Evolutionary conservation across 2,888 invertebrate genomes (phyloP).

Genomic region (Atrina japonica): DNA sequence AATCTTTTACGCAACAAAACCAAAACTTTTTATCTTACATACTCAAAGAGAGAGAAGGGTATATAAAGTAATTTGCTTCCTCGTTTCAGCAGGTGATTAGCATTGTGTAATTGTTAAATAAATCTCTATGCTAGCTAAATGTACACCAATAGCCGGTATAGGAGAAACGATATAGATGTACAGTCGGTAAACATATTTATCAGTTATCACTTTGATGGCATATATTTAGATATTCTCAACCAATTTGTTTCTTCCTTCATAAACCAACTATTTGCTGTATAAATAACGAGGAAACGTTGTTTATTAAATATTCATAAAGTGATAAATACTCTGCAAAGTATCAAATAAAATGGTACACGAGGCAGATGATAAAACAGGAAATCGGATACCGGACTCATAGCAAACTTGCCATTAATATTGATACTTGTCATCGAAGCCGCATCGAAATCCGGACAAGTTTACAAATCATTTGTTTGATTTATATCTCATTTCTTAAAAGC

Average conservation of each 20-base stretch:
- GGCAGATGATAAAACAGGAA: conserved; percentile 30
- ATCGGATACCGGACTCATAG: conserved; percentile 9
- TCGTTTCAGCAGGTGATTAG: too few relatives aligned
- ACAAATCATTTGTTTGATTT: conserved; percentile 33
- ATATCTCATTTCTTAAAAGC: conserved; percentile 4
- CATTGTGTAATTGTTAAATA: too few relatives aligned
- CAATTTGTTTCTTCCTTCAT: conserved; percentile 28
- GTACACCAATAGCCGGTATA: too few relatives aligned
- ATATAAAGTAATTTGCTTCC: too few relatives aligned
- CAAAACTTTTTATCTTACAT: too few relatives aligned
- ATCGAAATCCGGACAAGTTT: conserved; percentile 32
- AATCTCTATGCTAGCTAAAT: too few relatives aligned
- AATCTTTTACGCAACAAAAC: too few relatives aligned
- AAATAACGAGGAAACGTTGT: conserved; percentile 21
- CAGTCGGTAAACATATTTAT: neutral
- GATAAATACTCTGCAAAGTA: conserved; percentile 31
- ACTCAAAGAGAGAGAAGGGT: too few relatives aligned
- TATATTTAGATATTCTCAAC: conserved; percentile 30
- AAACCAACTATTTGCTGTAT: conserved; percentile 21
- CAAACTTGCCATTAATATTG: conserved; percentile 31
- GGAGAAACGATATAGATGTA: too few relatives aligned
- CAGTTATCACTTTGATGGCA: conserved; percentile 24
- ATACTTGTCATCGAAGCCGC: conserved; percentile 25
- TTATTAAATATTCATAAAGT: conserved; percentile 32
- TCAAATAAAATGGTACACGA: conserved; percentile 30